phyloP scores from a whole-genome alignment of 2,797 vertebrate species.

The Tragopan temminckii region DNA sequence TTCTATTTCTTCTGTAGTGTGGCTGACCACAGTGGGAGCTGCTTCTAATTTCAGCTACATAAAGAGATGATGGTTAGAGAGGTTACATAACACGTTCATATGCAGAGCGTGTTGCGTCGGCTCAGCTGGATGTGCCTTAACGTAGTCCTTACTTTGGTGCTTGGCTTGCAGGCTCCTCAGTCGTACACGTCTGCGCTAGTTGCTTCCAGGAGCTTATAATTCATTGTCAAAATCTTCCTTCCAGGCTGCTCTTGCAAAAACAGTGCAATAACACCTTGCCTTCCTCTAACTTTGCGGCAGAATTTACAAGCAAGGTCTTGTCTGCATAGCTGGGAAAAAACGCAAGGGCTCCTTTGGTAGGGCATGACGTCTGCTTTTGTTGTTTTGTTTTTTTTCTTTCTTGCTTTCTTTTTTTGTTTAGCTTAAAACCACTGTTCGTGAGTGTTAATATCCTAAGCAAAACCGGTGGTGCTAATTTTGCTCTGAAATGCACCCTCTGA shows the following conservation, averaged over 20 bases:
- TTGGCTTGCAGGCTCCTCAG: slow-evolving; percentile 25
- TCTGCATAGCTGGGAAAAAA: slow-evolving; percentile 1
- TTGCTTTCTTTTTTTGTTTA: not conserved
- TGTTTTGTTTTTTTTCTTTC: too few species aligned
- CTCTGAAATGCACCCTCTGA: rapidly evolving
- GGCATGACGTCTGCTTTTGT: not conserved
- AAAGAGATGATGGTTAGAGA: slow-evolving; percentile 19
- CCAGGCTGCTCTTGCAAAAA: slow-evolving; percentile 51
- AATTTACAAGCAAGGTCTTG: slow-evolving; percentile 70
- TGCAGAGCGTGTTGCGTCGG: not conserved
- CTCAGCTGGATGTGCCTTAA: slow-evolving; percentile 38
- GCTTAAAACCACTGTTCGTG: not conserved
- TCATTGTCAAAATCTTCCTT: slow-evolving; percentile 53
- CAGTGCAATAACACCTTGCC: slow-evolving; percentile 44
- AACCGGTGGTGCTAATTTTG: not conserved
- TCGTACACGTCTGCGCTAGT: slow-evolving; percentile 1
- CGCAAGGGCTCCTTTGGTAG: not conserved
- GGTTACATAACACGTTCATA: not conserved
- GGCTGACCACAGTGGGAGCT: slow-evolving; percentile 41
- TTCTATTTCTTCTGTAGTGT: slow-evolving; percentile 8
- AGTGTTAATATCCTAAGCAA: not conserved
- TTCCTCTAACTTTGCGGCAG: slow-evolving; percentile 32
- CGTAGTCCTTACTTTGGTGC: not conserved
- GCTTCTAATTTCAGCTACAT: slow-evolving; percentile 8
- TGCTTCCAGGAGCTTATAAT: slow-evolving; percentile 61